phyloP scores from a whole-genome alignment of 2,888 invertebrate genomes.

The Erynnis tages region DNA sequence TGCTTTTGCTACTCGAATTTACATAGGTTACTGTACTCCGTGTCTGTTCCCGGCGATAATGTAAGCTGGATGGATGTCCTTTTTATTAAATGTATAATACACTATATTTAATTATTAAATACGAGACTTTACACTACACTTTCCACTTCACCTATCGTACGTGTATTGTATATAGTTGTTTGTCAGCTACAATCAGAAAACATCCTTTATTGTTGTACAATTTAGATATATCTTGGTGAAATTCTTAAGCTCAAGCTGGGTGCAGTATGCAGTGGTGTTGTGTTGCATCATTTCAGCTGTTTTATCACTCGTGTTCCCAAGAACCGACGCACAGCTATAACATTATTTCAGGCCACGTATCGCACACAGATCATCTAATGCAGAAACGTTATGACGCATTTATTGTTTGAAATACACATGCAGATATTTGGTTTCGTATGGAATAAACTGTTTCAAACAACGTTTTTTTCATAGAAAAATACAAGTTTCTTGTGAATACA shows the following conservation, averaged over 20 bases:
- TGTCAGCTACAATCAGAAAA: conserved; percentile 11
- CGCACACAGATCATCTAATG: conserved; percentile 71
- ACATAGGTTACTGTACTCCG: conserved; percentile 62
- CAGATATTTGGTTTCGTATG: conserved; percentile 42
- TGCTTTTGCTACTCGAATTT: conserved; percentile 60
- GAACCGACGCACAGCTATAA: conserved; percentile 53
- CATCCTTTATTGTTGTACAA: conserved; percentile 23
- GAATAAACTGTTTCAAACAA: too few relatives aligned
- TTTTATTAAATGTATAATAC: conserved; percentile 21
- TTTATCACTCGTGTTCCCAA: conserved; percentile 49
- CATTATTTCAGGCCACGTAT: conserved; percentile 78
- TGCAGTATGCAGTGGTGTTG: conserved; percentile 33
- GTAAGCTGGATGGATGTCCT: conserved; percentile 33
- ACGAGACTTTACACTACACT: too few relatives aligned
- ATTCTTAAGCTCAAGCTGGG: conserved; percentile 28
- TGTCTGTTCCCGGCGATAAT: conserved; percentile 39
- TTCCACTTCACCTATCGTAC: too few relatives aligned
- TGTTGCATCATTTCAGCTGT: conserved; percentile 55
- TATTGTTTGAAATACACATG: conserved; percentile 58
- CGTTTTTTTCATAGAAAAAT: not conserved
- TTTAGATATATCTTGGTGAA: conserved; percentile 21
- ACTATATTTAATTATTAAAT: too few relatives aligned
- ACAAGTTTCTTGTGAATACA: not conserved
- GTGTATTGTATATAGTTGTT: too few relatives aligned
- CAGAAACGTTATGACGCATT: conserved; percentile 72